Percentiles rank a stretch among this genome's conserved stretches.
phyloP scores from a whole-genome alignment of 2,113 vertebrate genomes.

The Macaca nemestrina region DNA sequence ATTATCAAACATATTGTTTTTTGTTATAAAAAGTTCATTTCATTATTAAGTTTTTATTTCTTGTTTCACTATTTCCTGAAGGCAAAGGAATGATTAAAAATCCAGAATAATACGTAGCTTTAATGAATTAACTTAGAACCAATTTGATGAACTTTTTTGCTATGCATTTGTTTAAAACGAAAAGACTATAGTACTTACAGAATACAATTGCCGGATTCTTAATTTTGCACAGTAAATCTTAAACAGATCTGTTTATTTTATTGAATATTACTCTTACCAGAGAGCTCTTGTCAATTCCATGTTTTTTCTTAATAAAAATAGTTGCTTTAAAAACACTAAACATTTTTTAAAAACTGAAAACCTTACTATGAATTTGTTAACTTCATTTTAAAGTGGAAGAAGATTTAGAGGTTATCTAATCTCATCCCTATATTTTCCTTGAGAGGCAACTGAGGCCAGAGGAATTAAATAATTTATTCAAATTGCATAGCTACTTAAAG shows the following conservation, averaged over 20 bases:
- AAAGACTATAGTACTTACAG: not conserved
- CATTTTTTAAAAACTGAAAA: not conserved
- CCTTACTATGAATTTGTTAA: not conserved
- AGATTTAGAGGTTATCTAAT: not conserved
- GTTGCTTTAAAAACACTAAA: not conserved
- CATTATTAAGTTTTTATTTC: not conserved
- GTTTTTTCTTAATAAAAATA: slow-evolving; percentile 5
- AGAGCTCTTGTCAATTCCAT: not conserved
- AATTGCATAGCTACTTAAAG: not conserved
- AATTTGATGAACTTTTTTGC: not conserved
- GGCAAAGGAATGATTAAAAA: not conserved
- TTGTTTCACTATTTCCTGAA: not conserved
- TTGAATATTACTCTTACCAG: slow-evolving; percentile 49
- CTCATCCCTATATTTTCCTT: not conserved
- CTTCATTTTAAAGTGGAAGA: not conserved
- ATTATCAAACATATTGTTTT: not conserved
- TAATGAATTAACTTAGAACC: not conserved
- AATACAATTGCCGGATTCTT: not conserved
- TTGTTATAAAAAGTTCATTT: not conserved
- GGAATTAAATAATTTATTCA: not conserved
- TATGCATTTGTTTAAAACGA: not conserved
- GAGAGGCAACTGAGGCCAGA: not conserved
- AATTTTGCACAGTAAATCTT: not conserved
- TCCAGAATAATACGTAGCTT: not conserved
- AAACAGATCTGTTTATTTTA: not conserved